Conservation (phyloP, 2,888 invertebrate genomes). For the Taenaris catops region DNA sequence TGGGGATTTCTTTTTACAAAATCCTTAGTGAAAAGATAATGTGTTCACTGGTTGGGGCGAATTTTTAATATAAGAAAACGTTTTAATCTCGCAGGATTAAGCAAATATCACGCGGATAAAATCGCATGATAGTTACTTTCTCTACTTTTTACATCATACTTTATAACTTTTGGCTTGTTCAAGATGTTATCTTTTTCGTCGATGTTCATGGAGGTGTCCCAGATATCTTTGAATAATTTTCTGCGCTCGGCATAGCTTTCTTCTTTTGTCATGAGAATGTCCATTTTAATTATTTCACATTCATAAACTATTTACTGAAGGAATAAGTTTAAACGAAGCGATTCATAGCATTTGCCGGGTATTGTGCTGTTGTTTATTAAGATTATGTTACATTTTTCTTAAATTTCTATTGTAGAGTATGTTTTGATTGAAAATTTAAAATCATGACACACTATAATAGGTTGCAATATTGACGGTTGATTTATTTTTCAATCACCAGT, state of each 20-base stretch:
- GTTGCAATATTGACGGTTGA: too few species aligned
- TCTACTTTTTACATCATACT: conserved; percentile 40
- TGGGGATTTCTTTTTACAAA: too few species aligned
- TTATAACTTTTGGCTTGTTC: conserved; percentile 58
- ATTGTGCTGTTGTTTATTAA: neutral
- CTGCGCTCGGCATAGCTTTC: conserved; percentile 58
- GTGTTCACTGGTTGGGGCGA: too few species aligned
- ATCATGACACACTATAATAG: neutral
- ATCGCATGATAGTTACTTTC: too few species aligned
- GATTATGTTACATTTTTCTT: too few species aligned
- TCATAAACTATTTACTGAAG: neutral
- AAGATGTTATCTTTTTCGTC: conserved; percentile 45
- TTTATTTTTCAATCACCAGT: too few species aligned
- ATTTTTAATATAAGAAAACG: too few species aligned
- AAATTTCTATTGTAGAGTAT: neutral
- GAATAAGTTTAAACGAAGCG: neutral
- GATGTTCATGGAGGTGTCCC: conserved; percentile 49
- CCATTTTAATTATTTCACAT: conserved; percentile 13
- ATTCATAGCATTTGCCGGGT: neutral
- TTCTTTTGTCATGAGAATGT: conserved; percentile 35
- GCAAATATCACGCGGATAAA: neutral
- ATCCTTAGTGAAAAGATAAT: too few species aligned
- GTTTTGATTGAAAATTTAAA: neutral
- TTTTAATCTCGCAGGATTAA: too few species aligned
- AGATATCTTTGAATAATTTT: conserved; percentile 57